phyloP scores from a whole-genome alignment of 1,140 invertebrate species.

The Asbolus verrucosus region DNA sequence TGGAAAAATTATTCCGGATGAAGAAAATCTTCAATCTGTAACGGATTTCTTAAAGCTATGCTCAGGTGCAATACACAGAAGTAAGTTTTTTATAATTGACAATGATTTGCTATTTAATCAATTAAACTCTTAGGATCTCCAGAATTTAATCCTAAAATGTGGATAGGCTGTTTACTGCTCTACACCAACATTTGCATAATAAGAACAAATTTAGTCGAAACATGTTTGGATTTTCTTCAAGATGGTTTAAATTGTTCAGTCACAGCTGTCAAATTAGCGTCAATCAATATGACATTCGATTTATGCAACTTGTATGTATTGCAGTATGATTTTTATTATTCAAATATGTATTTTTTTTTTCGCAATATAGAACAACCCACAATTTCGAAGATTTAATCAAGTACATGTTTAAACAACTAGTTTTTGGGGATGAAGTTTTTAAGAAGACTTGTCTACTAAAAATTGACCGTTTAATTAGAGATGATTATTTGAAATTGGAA shows the following conservation, averaged over 20 bases:
- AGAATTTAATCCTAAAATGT: slow-evolving; percentile 34
- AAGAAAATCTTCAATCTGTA: slow-evolving; percentile 3
- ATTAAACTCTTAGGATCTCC: too few species aligned
- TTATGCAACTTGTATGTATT: slow-evolving; percentile 25
- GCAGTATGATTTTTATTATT: not conserved
- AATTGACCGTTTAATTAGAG: slow-evolving; percentile 36
- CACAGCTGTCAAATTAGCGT: slow-evolving; percentile 11
- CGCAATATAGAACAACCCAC: slow-evolving; percentile 24
- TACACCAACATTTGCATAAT: slow-evolving; percentile 21
- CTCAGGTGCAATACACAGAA: not conserved
- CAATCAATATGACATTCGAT: slow-evolving; percentile 30
- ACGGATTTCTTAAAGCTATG: slow-evolving; percentile 12
- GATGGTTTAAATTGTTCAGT: slow-evolving; percentile 24
- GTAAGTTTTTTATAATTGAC: slow-evolving; percentile 11
- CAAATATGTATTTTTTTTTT: not conserved
- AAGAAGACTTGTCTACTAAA: slow-evolving; percentile 30
- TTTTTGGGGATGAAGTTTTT: slow-evolving; percentile 5
- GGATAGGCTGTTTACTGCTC: slow-evolving; percentile 28
- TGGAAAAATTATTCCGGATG: not conserved
- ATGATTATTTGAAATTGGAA: slow-evolving; percentile 36
- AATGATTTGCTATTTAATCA: too few species aligned
- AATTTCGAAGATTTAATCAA: slow-evolving; percentile 28
- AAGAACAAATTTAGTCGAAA: slow-evolving; percentile 9
- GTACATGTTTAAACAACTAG: slow-evolving; percentile 33
- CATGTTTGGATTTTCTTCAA: slow-evolving; percentile 12